Evolutionary conservation across 2,888 invertebrate species (phyloP).

Genomic region (Fragum fragum): DNA sequence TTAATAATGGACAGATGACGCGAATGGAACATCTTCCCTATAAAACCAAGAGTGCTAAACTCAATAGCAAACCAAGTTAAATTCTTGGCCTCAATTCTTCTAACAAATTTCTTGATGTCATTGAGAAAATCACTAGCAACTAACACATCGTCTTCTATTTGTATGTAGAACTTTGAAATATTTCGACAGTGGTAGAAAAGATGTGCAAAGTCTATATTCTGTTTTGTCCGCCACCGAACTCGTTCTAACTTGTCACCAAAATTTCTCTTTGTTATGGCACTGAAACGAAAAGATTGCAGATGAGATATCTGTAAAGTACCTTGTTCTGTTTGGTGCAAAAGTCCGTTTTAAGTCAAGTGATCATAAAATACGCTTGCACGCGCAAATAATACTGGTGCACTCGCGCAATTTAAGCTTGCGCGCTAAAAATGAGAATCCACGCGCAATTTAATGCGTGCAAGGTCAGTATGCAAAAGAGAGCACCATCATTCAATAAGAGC

Average conservation of each 20-base stretch:
- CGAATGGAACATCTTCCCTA: constrained; percentile 60
- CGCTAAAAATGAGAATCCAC: no score
- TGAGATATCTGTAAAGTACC: no score
- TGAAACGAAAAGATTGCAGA: constrained; percentile 42
- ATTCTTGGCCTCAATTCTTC: constrained; percentile 49
- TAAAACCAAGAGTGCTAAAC: constrained; percentile 58
- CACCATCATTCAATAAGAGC: no score
- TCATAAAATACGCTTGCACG: no score
- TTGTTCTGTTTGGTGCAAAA: no score
- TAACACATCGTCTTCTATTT: constrained; percentile 85
- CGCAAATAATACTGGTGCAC: no score
- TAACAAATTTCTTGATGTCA: constrained; percentile 82
- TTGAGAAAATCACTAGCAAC: constrained; percentile 79
- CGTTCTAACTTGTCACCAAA: constrained; percentile 83
- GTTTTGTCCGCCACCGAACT: constrained; percentile 85
- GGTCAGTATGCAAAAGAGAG: no score
- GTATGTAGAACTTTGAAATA: constrained; percentile 83
- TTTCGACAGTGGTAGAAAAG: constrained; percentile 81
- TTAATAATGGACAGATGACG: constrained; percentile 43
- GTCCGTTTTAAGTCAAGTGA: no score
- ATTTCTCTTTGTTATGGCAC: constrained; percentile 67
- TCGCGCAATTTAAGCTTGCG: no score
- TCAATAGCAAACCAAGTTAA: constrained; percentile 54
- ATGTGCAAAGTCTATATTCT: constrained; percentile 85
- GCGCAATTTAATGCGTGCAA: no score